Evolutionary conservation across 2,888 invertebrate species (phyloP), one percentile per base, ranked within the genome.

Genomic region (Cataglyphis albicans): DNA sequence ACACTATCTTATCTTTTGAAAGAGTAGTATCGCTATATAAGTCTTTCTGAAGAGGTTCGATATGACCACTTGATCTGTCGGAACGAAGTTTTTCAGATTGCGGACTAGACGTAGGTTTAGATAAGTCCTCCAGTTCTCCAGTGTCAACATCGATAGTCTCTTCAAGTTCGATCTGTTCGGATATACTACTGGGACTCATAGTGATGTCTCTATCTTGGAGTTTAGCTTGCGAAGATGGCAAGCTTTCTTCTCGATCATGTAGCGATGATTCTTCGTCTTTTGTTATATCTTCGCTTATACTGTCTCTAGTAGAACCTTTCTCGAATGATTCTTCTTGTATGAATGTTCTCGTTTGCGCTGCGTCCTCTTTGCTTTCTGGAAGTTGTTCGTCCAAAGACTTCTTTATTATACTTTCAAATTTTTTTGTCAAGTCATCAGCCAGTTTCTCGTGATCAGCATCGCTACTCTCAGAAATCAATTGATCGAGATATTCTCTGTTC

Each of bases 151-250:
- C 92, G 12, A 92, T 84, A 0, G 90, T 91, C 35, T 92, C 92
- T 76, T 93, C 93, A 4, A 93, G 83, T 29, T 93, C 93, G n/a
- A 92, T 91, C 25, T 91, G 93, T 41, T 94, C 94, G 1, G 94
- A 94, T 52, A 93, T 92, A 75, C 93, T 94, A 64, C 93, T 94
- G 0, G 94, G 93, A 81, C 94, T 94, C 84, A 93, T 89, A 5
- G 93, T 93, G 9, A 93, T 91, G 57, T 94, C 94, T 76, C 91
- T 88, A 4, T 94, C 93, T 0, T 89, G 85, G 0, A 91, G 44
- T 83, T 88, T 92, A 0, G 84, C 89, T 15, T 91, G 92, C 1
- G 90, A 91, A 0, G 91, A 92, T 1, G 93, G 83, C 0, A 87
- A 83, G 18, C 93, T 93, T 12, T 91, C 92, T 35, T 93, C 93